Percentiles rank a stretch among this genome's conserved stretches.
Evolutionary conservation across 37 sponge, comb jelly and placozoan species (phyloP).

Genomic region (Cladorhizidae sp.): DNA sequence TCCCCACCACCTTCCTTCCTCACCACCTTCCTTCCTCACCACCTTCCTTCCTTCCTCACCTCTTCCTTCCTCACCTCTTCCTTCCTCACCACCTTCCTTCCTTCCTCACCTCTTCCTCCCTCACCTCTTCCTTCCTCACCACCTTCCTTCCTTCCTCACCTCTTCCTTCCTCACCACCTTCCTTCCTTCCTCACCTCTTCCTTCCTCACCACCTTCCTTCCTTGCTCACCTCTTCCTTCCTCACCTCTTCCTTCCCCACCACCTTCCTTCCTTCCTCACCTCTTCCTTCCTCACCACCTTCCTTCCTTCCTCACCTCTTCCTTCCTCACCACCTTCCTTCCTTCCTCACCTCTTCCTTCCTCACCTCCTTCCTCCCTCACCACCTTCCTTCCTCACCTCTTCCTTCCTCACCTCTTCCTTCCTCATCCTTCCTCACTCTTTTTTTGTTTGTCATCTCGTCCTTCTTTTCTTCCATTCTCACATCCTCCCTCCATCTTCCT

Average conservation of each 20-base stretch:
- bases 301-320: not conserved
- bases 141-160: too few relatives aligned
- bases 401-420: too few relatives aligned
- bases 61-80: not conserved
- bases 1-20: too few relatives aligned
- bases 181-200: too few relatives aligned
- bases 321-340: too few relatives aligned
- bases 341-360: conserved; percentile 1
- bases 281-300: conserved; percentile 2
- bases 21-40: not conserved
- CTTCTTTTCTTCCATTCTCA: not conserved
- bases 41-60: not conserved
- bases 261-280: not conserved
- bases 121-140: too few relatives aligned
- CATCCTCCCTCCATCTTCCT: not conserved
- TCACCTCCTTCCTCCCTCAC: too few relatives aligned
- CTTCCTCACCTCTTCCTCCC: not conserved
- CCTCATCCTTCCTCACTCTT: too few relatives aligned
- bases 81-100: not conserved
- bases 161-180: too few relatives aligned
- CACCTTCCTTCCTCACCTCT: too few relatives aligned
- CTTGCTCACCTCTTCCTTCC: too few relatives aligned
- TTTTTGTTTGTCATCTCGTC: not conserved
- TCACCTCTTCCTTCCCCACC: not conserved
- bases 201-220: too few relatives aligned